Evolutionary conservation across 2,888 invertebrate genomes (phyloP).

Genomic region (Dione vanillae): DNA sequence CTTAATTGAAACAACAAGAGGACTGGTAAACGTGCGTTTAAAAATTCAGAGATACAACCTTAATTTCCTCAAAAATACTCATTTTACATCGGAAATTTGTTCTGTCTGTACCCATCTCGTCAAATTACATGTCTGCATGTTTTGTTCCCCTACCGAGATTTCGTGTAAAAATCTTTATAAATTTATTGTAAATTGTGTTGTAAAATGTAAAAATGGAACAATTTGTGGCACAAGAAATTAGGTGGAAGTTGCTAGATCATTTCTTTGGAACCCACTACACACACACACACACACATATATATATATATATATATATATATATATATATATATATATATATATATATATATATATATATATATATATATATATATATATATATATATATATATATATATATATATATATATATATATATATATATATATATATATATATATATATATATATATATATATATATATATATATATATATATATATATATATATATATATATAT

Average conservation of each 20-base stretch:
- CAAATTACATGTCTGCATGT: slow-evolving; percentile 43
- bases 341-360: no score
- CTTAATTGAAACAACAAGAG: slow-evolving; percentile 17
- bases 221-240: background rate
- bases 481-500: no score
- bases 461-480: no score
- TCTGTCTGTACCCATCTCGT: slow-evolving; percentile 10
- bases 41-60: slow-evolving; percentile 21
- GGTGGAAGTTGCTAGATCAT: background rate
- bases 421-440: no score
- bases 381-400: no score
- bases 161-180: slow-evolving; percentile 31
- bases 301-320: no score
- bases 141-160: slow-evolving; percentile 23
- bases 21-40: slow-evolving; percentile 15
- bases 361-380: no score
- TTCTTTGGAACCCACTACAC: no score
- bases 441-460: no score
- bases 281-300: no score
- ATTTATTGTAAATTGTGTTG: slow-evolving; percentile 22
- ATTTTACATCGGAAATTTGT: slow-evolving; percentile 35
- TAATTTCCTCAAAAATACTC: slow-evolving; percentile 34
- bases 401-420: no score
- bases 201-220: background rate
- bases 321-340: no score